Base-by-base conservation (phyloP, 2,888 invertebrate genomes). In the Brachypalpus laphriformis region DNA sequence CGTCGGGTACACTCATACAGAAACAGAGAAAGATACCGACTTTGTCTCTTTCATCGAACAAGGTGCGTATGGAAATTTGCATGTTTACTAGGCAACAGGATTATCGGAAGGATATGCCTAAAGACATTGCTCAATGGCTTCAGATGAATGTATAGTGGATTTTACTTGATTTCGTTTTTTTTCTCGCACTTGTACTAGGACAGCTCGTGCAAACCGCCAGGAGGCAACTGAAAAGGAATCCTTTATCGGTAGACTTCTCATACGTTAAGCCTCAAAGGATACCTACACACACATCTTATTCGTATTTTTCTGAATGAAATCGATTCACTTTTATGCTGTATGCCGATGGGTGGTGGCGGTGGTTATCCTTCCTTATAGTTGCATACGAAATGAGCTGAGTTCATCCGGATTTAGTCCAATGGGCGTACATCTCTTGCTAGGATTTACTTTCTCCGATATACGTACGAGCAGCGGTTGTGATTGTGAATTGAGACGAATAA, bases 51-150 rank as follows among this genome's bases (percentile, higher is more conserved):
- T 59, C 51, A 54, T 70, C 14, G 57, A 75, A 80, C 51, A 65
- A 75, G 34, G 75, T 80, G 63, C 63, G 45, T 72, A 57, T 54
- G 56, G 45, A 71, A 75, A 85, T 85, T 81, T 76, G 65, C 54
- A 66, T 76, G 75, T 85, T 85, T 71, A 71, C 59, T 71, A 54
- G 66, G 56, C 81, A 81, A 66, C 22, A 76, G 81, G 75, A 75
- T 85, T 81, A 85, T 75, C 51, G 5, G 49, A 66, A 47, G 59
- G 59, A 54, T 71, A 51, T 74, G 6, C 51, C 18, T 51, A 11
- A 49, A 28, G 68, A 57, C 25, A 57, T 42, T 51, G n/a, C 11
- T 51, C 47, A 68, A 51, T 59, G 20, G 45, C 9, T 65, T 31
- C 25, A 25, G 31, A 51, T 59, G 59, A 54, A 16, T 31, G 11